Evolutionary conservation across 2,888 invertebrate genomes (phyloP).

Genomic region (Meta bourneti): DNA sequence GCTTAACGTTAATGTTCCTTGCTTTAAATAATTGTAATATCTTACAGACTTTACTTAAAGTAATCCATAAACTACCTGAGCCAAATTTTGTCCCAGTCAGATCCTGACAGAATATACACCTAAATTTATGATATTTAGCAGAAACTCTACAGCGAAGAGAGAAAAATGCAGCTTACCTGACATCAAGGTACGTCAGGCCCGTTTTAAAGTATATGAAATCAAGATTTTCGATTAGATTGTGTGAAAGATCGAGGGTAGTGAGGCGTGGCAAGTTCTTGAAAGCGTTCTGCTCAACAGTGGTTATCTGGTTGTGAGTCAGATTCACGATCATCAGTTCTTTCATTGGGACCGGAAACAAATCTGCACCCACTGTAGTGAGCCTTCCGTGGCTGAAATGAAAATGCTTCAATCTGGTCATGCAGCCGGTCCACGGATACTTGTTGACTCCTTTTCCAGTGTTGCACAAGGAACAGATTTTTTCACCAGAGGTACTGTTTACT

Average conservation of each 20-base stretch:
- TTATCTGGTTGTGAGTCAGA: slow-evolving; percentile 42
- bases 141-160: no score
- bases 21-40: no score
- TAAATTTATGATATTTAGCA: no score
- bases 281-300: slow-evolving; percentile 5
- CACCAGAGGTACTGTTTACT: slow-evolving; percentile 42
- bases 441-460: slow-evolving; percentile 24
- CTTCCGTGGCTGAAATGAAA: slow-evolving; percentile 40
- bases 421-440: slow-evolving; percentile 48
- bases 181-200: slow-evolving; percentile 26
- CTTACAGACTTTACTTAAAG: no score
- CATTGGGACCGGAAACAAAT: slow-evolving; percentile 46
- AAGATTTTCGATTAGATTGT: slow-evolving; percentile 40
- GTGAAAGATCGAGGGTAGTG: slow-evolving; percentile 40
- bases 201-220: neutral
- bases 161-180: slow-evolving; percentile 27
- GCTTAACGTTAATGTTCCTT: no score
- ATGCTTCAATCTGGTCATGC: slow-evolving; percentile 38
- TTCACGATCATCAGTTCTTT: slow-evolving; percentile 20
- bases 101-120: no score
- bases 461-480: slow-evolving; percentile 16
- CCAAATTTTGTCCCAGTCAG: no score
- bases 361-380: neutral
- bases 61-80: no score
- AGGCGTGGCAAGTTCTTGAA: slow-evolving; percentile 20